Evolutionary conservation across 2,113 vertebrate species (phyloP).

Genomic region (Platycercus adscitus): DNA sequence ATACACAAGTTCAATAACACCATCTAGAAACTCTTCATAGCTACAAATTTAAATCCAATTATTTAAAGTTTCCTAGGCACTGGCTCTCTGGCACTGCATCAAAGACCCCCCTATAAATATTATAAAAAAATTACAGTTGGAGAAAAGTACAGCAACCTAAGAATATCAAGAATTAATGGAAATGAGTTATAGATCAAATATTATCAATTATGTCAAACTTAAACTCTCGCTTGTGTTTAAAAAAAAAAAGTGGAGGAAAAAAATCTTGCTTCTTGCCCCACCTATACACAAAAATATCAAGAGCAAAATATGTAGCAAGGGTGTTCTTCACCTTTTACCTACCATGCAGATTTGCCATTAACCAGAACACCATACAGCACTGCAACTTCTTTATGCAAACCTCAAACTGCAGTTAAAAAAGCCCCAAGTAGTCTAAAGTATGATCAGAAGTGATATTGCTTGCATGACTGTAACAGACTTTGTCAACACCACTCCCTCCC

Average conservation of each 20-base stretch:
- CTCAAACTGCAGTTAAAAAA: neutral
- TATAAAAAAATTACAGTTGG: neutral
- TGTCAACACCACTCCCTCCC: neutral
- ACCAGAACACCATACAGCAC: neutral
- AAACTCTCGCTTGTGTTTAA: rapidly evolving
- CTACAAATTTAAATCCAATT: neutral
- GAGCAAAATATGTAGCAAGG: neutral
- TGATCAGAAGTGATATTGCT: neutral
- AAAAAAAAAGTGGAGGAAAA: neutral
- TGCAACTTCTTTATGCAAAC: neutral
- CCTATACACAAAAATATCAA: neutral
- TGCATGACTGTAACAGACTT: neutral
- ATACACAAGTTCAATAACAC: neutral
- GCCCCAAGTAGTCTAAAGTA: neutral
- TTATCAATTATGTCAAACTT: neutral
- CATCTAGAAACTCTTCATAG: neutral
- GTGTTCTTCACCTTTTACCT: neutral
- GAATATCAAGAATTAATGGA: neutral
- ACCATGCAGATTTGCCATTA: neutral
- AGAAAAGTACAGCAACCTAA: neutral
- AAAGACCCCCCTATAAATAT: neutral
- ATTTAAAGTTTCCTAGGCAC: neutral
- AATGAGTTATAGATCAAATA: neutral
- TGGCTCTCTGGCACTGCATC: neutral
- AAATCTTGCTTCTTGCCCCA: neutral